These are phyloP conservation scores for Quiscalus mexicanus DNA, from an alignment of 2,113 vertebrate species.

Conservation along the genomic window DNA sequence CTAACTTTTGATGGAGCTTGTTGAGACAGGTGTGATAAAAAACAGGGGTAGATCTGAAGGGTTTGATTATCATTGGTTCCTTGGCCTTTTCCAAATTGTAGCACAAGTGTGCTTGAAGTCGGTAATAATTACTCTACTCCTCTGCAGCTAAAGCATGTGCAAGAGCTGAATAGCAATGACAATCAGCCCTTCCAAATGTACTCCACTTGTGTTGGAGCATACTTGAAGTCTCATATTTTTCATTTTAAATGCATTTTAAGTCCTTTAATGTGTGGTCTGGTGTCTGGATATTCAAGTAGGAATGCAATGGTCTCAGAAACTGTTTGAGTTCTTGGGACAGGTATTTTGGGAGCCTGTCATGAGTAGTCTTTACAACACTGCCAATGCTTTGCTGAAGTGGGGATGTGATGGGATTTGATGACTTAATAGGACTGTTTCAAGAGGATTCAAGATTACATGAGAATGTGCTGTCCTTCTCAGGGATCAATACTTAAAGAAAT, in stretches of 20 bases:
- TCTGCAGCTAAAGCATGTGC: not conserved
- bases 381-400: not conserved
- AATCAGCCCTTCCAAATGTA: not conserved
- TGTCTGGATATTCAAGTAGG: not conserved
- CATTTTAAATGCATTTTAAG: not conserved
- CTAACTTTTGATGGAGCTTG: not conserved
- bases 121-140: not conserved
- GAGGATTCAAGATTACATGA: not conserved
- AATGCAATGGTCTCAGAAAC: not conserved
- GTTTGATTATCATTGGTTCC: not conserved
- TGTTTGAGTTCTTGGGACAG: not conserved
- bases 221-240: not conserved
- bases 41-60: not conserved
- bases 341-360: not conserved
- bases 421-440: not conserved
- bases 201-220: not conserved
- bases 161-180: not conserved
- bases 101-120: not conserved
- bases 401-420: not conserved
- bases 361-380: not conserved
- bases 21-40: not conserved
- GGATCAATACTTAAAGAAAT: not conserved
- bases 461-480: not conserved
- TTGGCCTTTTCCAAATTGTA: not conserved
- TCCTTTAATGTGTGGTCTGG: fast-evolving